These are phyloP conservation scores for Pteropus rufus DNA, from an alignment of 2,797 vertebrate species.

Conservation along the genomic window DNA sequence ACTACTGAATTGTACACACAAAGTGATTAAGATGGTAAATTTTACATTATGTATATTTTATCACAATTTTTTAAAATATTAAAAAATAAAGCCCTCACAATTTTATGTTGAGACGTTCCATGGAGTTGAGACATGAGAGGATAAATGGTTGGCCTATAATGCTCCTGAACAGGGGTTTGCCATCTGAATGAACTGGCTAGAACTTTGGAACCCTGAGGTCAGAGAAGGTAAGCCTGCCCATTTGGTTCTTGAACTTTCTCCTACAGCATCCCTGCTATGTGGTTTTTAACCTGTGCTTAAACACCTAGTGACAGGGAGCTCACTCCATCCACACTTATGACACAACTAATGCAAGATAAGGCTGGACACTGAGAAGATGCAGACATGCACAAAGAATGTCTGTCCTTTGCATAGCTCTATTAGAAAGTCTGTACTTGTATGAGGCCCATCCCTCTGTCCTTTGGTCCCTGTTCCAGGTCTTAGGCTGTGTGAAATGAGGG, in stretches of 20 bases:
- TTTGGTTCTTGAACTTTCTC: background rate
- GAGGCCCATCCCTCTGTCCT: background rate
- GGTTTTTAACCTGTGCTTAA: background rate
- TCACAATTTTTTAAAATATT: background rate
- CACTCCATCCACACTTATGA: background rate
- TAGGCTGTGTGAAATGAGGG: background rate
- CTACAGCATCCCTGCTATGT: background rate
- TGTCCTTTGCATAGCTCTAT: background rate
- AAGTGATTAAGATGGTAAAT: background rate
- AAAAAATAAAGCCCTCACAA: background rate
- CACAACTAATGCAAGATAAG: background rate
- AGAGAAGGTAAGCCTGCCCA: background rate
- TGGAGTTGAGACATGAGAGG: no score
- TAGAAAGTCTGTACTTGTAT: background rate
- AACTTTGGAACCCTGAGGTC: background rate
- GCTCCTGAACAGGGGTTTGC: background rate
- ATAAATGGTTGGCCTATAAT: background rate
- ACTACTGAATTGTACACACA: background rate
- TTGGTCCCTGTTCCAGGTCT: background rate
- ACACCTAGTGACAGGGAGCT: background rate
- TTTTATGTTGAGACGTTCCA: background rate
- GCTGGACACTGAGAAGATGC: background rate
- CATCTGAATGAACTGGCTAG: background rate
- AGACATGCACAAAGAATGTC: background rate
- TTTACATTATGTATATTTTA: background rate